A percentile compares a stretch with the other conserved stretches of the same genome.
Conservation (phyloP, 2,113 vertebrate genomes). For the Pimephales promelas region DNA sequence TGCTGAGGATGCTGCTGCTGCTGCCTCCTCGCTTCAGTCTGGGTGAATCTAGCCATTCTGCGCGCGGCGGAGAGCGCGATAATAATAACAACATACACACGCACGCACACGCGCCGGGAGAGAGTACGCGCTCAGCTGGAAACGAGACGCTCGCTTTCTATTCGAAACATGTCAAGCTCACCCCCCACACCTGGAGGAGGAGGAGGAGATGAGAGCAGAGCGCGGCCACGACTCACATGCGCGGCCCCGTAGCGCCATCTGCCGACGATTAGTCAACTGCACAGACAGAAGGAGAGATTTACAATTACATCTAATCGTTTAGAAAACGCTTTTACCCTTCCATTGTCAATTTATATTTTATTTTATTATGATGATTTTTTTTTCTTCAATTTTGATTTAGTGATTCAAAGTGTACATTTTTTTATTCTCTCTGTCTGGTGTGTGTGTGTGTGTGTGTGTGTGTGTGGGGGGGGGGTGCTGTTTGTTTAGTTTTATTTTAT, state of each 20-base stretch:
- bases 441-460: too few species aligned
- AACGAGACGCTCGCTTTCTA: conserved; percentile 40
- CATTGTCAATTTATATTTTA: too few species aligned
- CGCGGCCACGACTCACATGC: neutral
- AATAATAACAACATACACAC: conserved; percentile 67
- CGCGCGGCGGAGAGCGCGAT: conserved; percentile 68
- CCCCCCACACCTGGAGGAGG: conserved; percentile 19
- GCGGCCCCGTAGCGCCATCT: conserved; percentile 33
- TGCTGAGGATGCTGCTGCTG: conserved; percentile 57
- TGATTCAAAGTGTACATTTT: too few species aligned
- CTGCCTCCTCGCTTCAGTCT: conserved; percentile 78
- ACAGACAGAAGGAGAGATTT: neutral
- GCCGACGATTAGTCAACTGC: neutral
- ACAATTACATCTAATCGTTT: too few species aligned
- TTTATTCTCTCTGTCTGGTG: too few species aligned
- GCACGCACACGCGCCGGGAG: conserved; percentile 37
- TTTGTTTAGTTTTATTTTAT: too few species aligned
- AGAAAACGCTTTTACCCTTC: too few species aligned
- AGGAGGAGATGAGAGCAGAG: conserved; percentile 16
- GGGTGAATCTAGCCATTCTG: conserved; percentile 82
- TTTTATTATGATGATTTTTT: too few species aligned
- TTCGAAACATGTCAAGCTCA: conserved; percentile 44
- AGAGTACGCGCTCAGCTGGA: conserved; percentile 42
- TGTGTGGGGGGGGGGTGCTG: too few species aligned
- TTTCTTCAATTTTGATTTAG: too few species aligned